Evolutionary conservation across 1,140 invertebrate genomes (phyloP).

Genomic region (Halyomorpha halys): DNA sequence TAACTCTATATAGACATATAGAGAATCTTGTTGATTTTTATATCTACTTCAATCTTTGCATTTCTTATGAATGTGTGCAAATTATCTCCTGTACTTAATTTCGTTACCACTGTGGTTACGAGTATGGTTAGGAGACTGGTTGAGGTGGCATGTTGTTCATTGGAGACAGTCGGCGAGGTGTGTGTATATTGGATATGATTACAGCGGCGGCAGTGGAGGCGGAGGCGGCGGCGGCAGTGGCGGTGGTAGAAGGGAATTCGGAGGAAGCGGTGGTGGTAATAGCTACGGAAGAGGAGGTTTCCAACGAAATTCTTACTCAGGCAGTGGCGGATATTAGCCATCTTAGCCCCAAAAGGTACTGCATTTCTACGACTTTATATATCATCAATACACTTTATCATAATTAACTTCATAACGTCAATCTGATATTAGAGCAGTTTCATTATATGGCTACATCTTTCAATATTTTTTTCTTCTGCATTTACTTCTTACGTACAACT

Average conservation of each 20-base stretch:
- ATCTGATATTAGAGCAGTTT: too few species aligned
- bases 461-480: too few species aligned
- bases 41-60: background rate
- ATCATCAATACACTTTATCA: too few species aligned
- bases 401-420: too few species aligned
- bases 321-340: constrained; percentile 1
- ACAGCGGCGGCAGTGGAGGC: constrained; percentile 10
- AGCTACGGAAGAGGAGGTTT: constrained; percentile 35
- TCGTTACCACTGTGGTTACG: background rate
- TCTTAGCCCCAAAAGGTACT: constrained; percentile 2
- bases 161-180: constrained; percentile 19
- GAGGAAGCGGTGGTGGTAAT: constrained; percentile 27
- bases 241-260: constrained; percentile 25
- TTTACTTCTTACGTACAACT: too few species aligned
- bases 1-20: too few species aligned
- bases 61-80: background rate
- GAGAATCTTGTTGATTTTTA: too few species aligned
- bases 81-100: background rate
- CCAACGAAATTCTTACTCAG: constrained; percentile 32
- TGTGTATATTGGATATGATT: constrained; percentile 23
- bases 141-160: constrained; percentile 18
- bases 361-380: background rate
- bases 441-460: too few species aligned
- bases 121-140: background rate
- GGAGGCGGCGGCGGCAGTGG: constrained; percentile 23